Base-by-base conservation (phyloP, 2,888 invertebrate species). In the Drosophila peninsularis region DNA sequence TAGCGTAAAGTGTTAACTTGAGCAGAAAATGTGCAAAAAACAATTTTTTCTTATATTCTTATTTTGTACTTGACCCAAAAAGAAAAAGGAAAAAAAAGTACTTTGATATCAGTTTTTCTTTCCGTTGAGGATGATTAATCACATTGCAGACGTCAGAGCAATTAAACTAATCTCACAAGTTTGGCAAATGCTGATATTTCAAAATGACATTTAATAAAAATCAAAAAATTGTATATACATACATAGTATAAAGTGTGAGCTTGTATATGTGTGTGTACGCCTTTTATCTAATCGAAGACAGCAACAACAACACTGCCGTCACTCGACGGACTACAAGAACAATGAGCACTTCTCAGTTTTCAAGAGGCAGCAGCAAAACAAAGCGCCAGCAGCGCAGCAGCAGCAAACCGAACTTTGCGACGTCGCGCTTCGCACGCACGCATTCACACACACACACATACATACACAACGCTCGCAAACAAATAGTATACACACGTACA, bases 121-220 rank as follows among this genome's bases (percentile, higher is more conserved):
- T 34, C 7, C 5, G 17, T 45, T 75, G 36, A 56, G 30, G 64
- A 75, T 78, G 68, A 82, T 78, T 78, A 83, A 84, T 78, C 70
- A 66, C 64, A 53, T 41, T 58, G 61, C 61, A 56, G 65, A 76
- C 82, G 74, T 85, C 88, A 85, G 62, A 76, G 55, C 62, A 84
- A 78, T 81, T 71, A 82, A 73, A 61, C 70, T 88, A 76, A 82
- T 82, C 88, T 78, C 60, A 53, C 47, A 73, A 70, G 37, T 66
- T 72, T 9, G 56, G 42, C 47, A 63, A 60, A 60, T 49, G 50
- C 50, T 74, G 63, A 62, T 78, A 82, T 78, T 78, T 68, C 52
- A 76, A 81, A 82, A 78, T 85, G 70, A 69, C 82, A 82, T 84
- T 82, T 72, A 84, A 87, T 78, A 88, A 87, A 87, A 71, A 71